Base-by-base conservation (phyloP, 1,140 invertebrate species). In the Sinella curviseta region DNA sequence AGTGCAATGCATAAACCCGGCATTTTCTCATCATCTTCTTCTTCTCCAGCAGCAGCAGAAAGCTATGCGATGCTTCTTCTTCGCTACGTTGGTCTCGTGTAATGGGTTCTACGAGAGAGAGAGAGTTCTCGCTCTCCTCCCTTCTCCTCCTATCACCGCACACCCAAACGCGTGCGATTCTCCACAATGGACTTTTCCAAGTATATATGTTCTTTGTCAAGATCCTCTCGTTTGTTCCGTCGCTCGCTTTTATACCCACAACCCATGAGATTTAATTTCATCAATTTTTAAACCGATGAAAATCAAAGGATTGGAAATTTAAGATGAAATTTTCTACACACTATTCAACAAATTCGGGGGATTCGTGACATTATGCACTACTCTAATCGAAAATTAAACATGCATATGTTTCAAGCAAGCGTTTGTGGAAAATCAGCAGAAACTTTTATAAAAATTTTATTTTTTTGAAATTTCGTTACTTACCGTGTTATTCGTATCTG, bases 291-390 rank as follows among this genome's bases (percentile, higher is more conserved):
- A 70, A 8, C 65, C 65, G 65, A 70, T 70, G 26, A 70, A 70
- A 70, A 70, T 70, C 65, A 70, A 70, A 70, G 65, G 65, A 70
- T 70, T 70, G 65, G 65, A 70, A 70, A 70, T 70, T 70, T 70
- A 31, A 31, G 65, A 70, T 70, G 65, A 70, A 31, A 31, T 70
- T 70, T 70, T 33, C 24, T 14, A 24, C 55, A 17, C n/a, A n/a
- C n/a, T n/a, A n/a, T n/a, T n/a, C n/a, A n/a, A n/a, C n/a, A n/a
- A n/a, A n/a, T 65, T 26, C 57, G 39, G 20, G 39, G 39, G 20
- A 20, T 48, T 48, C n/a, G n/a, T n/a, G n/a, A n/a, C n/a, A n/a
- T 8, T 48, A 48, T 8, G 39, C 8, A 20, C 39, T 48, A 48
- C 39, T 48, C 39, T 48, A 48, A 48, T 48, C 8, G 39, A 20